Base-by-base conservation (phyloP, 2,797 vertebrate species). In the Pristis pectinata region DNA sequence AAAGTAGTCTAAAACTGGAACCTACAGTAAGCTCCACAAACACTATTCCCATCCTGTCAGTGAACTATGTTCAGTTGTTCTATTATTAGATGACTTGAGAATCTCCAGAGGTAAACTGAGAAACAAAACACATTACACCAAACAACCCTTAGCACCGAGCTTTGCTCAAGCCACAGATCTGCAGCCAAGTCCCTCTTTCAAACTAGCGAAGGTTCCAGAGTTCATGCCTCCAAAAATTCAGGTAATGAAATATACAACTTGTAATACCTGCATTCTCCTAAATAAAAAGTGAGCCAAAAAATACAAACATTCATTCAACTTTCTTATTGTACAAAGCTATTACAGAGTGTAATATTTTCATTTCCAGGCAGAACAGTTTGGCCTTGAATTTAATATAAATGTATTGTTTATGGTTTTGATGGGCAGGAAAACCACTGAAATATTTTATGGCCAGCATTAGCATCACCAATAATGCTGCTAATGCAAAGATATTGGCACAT, bases 11-110 rank as follows among this genome's bases (percentile, higher is more conserved):
- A 74, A 74, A 49, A 30, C 44, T 72, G 27, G 92, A 76, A 74
- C 74, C 92, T 94, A 94, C 92, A 94, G 92, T 94, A 76, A 94
- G 92, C 67, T 76, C 49, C 70, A 34, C 4, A 44, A 94, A 72
- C 92, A 53, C 92, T 44, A 94, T 76, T 76, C 67, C 92, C 70
- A 76, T 76, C 41, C 41, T 94, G 92, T 93, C 53, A 74, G 92
- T 74, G 41, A 94, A 53, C 92, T 76, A 94, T 76, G 27, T 53
- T 76, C 41, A 74, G 92, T 27, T 34, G 41, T 19, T 72, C 64
- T 94, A 94, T 76, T 94, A 94, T 53, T 94, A 94, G 92, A 49
- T 34, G 44, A 49, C 30, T 30, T 49, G 44, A 93, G 72, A 93
- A 49, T 53, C 92, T 53, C 67, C 67, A 74, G 91, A 53, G 92